Percentiles rank a stretch among this genome's conserved stretches.
phyloP scores from a whole-genome alignment of 1,140 invertebrate species.

The Nixonia krombeini region DNA sequence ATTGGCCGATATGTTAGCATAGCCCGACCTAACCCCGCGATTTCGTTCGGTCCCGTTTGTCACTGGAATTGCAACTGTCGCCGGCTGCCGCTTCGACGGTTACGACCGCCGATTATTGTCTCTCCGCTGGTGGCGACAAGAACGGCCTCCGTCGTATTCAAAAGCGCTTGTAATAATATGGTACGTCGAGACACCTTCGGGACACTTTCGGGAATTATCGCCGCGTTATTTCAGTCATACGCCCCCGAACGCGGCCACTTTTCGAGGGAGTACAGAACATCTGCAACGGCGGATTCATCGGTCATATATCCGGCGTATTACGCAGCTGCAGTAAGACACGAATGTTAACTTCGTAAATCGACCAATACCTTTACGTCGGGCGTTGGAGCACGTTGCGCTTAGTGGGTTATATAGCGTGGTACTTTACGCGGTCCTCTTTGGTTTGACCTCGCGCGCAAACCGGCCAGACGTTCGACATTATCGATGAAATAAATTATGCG shows the following conservation, averaged over 20 bases:
- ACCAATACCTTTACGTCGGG: slow-evolving; percentile 24
- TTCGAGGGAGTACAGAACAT: no score
- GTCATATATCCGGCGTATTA: slow-evolving; percentile 11
- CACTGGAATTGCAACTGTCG: slow-evolving; percentile 39
- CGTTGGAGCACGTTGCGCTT: slow-evolving; percentile 28
- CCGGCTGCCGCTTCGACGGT: slow-evolving; percentile 17
- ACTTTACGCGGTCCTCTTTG: slow-evolving; percentile 23
- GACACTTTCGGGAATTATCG: no score
- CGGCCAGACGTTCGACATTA: slow-evolving; percentile 35
- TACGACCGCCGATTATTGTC: slow-evolving; percentile 33
- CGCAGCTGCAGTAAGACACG: slow-evolving; percentile 18
- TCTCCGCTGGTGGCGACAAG: no score
- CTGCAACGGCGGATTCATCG: not conserved
- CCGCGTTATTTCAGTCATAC: no score
- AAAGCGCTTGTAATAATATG: no score
- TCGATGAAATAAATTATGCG: slow-evolving; percentile 39
- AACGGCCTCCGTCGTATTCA: no score
- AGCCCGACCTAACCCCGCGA: no score
- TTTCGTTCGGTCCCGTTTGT: slow-evolving; percentile 26
- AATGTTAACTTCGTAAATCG: slow-evolving; percentile 31
- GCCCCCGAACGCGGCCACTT: no score
- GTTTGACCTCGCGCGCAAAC: slow-evolving; percentile 12
- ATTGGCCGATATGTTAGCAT: slow-evolving; percentile 49
- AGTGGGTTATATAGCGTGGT: slow-evolving; percentile 22
- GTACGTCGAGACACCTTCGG: no score